Base-by-base conservation (phyloP, 2,797 vertebrate species). In the Adrianichthys oophorus region DNA sequence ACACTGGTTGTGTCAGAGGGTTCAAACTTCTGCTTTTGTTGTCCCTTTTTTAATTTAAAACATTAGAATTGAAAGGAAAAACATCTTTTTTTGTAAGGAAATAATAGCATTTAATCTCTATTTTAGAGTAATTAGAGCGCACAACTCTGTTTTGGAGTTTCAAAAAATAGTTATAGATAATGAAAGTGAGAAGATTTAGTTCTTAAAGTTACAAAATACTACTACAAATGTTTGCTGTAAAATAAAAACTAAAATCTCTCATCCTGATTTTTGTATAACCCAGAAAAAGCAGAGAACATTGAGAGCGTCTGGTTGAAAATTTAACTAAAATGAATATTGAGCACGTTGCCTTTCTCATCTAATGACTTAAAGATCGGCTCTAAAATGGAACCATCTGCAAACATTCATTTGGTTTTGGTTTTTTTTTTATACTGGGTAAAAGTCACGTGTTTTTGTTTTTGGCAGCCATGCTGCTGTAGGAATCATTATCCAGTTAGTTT, bases 401-500 rank as follows among this genome's bases (percentile, higher is more conserved):
- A 2, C 13, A 45, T 59, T 29, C 1, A 21, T 17, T 19, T 5
- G 1, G 19, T 16, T 26, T 29, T 4, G 4, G 7, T 15, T 42
- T 4, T 15, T 42, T 4, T 51, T 48, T 46, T 4, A 2, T 37
- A 18, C 12, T 4, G 10, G 7, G 51, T 17, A 15, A 56, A 18
- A 14, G 15, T 4, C 37, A 55, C 26, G 44, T 16, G 51, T 48
- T 23, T 14, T 52, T 12, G 18, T 19, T 47, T 26, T 52, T 41
- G 46, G 26, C 32, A 42, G 21, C 26, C 45, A 21, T 40, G 14
- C 18, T 47, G 41, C 46, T 17, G 1, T 1, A 45, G 43, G 12
- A 52, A 41, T 37, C 53, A 37, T 16, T 41, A 58, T 18, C 21
- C 29, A 21, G 54, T 50, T 41, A 47, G 45, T 52, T 17, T 59